Evolutionary conservation across 2,113 vertebrate genomes (phyloP), one percentile per base, ranked within the genome.

Genomic region (Phocoena phocoena): DNA sequence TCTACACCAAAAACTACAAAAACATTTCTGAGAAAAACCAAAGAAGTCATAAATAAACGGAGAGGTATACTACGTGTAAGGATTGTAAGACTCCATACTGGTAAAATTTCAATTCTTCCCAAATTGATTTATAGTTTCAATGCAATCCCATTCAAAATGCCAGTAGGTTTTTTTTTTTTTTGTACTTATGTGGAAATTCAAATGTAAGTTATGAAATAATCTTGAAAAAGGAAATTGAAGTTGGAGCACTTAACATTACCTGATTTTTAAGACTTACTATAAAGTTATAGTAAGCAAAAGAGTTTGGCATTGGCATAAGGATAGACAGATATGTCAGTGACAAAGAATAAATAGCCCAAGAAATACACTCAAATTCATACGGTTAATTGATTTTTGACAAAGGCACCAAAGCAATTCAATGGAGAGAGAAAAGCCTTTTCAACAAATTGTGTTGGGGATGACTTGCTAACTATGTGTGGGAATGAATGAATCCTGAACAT

Each of bases 131-230:
- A 82, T n/a, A 58, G 50, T 84, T 60, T 88, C 14, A 85, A 41
- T 63, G 41, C 50, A 68, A n/a, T 70, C 41, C 12, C 31, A 55
- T 47, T 91, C 14, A 89, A 84, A 91, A 83, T 80, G 17, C 28
- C 21, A 36, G 15, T 5, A 38, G 25, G 20, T 80, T 81, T 73
- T 93, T 33, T 88, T 88, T 70, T 92, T 88, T 77, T 93, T 33
- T 21, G 7, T 1, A n/a, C 31, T 70, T 92, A 25, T 6, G 23
- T 77, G 17, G 44, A 96, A 60, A 95, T 65, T 85, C n/a, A 41
- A 68, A 88, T 95, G 70, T 60, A 79, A 93, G 47, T 74, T 79
- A 8, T 13, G 38, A 94, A 89, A 60, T 93, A 91, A 50, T 65
- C 10, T 50, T 94, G 36, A 50, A 65, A 97, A 96, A 53, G 26